phyloP scores from a whole-genome alignment of 2,888 invertebrate species.

The Alloplasta piceator region DNA sequence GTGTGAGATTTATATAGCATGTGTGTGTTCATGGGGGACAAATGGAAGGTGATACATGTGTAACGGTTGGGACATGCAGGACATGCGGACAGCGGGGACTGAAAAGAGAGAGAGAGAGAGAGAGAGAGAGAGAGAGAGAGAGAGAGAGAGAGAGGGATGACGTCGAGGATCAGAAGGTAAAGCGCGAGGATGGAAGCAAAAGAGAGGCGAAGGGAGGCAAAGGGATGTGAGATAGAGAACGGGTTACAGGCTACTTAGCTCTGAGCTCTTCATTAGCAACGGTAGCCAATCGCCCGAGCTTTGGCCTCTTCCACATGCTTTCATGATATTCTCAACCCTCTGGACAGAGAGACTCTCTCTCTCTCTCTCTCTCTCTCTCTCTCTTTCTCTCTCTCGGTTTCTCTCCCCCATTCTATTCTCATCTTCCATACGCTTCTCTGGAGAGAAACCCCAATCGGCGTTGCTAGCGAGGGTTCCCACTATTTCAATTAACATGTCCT shows the following conservation, averaged over 20 bases:
- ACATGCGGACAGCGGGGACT: constrained; percentile 66
- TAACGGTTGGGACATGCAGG: constrained; percentile 73
- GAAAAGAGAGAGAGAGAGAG: constrained; percentile 49
- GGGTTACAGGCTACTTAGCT: constrained; percentile 77
- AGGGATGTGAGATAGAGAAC: constrained; percentile 67
- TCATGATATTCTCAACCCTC: constrained; percentile 37
- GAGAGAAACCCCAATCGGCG: constrained; percentile 7
- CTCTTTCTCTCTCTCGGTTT: neutral
- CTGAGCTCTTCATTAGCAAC: constrained; percentile 80
- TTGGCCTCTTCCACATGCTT: constrained; percentile 41
- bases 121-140: constrained; percentile 44
- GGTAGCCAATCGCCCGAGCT: constrained; percentile 62
- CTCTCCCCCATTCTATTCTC: constrained; percentile 37
- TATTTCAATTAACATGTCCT: constrained; percentile 38
- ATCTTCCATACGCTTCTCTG: constrained; percentile 22
- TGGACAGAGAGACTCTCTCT: no score
- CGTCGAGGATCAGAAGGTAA: constrained; percentile 65
- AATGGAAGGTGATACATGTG: constrained; percentile 80
- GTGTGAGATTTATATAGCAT: neutral
- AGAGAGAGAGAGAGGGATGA: constrained; percentile 53
- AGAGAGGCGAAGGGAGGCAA: constrained; percentile 64
- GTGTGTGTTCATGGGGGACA: constrained; percentile 65
- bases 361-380: constrained; percentile 1
- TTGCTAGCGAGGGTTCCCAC: constrained; percentile 12
- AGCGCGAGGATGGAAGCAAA: constrained; percentile 53